Evolutionary conservation across 1,140 invertebrate species (phyloP), one percentile per base, ranked within the genome.

Genomic region (Physella acuta): DNA sequence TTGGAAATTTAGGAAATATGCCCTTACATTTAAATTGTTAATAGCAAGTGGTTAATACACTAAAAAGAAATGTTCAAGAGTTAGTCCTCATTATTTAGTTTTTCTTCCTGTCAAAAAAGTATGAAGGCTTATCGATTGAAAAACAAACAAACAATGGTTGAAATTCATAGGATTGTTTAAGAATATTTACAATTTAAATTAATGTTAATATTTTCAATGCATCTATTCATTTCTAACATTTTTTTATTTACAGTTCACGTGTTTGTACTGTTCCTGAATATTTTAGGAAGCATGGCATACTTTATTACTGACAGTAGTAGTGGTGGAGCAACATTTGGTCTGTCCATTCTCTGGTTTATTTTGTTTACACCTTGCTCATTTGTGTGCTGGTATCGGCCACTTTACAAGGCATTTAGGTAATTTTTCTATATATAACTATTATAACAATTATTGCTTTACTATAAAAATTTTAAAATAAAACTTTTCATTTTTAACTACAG

Each of bases 361-460:
- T 86, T 99, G 11, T 96, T 99, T 82, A 95, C 94, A 16, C 97
- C 97, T 30, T 93, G 96, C 84, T 97, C 97, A 52, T 99, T 98
- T 84, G 84, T 99, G 5, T 99, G 97, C 85, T 99, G 98, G 98
- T 96, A 92, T 79, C 86, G 92, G 82, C 92, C 92, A 55, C 88
- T 92, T 11, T 94, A 94, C 82, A 93, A 93, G 84, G 92, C 92
- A 70, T 93, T 93, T 86, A 90, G 90, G 92, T 92, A 83, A 78
- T 76, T 78, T 11, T 0, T 34, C 31, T 26, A 17, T 67, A 16
- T 53, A n/a, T 14, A 5, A 20, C 2, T 26, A n/a, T 31, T 30
- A n/a, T 44, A 39, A 33, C 26, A n/a, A 17, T 26, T 63, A 24
- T 63, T 55, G 53, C 24, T 55, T 20, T 55, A 24, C 8, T 55